Evolutionary conservation across 2,888 invertebrate genomes (phyloP).

Genomic region (Balanococcus diminutus): DNA sequence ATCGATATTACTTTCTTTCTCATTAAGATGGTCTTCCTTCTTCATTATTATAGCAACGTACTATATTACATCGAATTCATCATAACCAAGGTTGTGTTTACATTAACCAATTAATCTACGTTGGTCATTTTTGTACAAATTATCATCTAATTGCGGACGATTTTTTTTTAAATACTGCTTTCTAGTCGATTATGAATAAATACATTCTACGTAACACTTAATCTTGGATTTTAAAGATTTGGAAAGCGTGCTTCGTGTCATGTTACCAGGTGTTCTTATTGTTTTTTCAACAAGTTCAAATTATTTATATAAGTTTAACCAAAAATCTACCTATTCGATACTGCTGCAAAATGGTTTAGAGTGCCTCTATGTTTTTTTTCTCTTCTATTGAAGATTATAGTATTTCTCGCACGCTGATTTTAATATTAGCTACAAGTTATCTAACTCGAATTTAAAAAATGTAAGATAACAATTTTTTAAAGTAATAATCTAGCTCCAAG

Average conservation of each 20-base stretch:
- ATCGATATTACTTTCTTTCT: background rate
- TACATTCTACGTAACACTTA: slow-evolving; percentile 20
- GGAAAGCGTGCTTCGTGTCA: slow-evolving; percentile 16
- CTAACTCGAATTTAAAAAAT: background rate
- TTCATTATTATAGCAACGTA: background rate
- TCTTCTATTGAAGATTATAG: background rate
- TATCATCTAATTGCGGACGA: background rate
- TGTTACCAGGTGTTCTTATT: slow-evolving; percentile 12
- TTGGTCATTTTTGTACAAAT: background rate
- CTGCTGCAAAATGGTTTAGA: background rate
- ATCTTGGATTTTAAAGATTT: background rate
- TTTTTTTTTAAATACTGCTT: background rate
- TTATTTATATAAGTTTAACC: background rate
- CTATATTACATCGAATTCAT: slow-evolving; percentile 15
- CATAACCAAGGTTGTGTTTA: slow-evolving; percentile 10
- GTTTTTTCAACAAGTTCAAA: slow-evolving; percentile 28
- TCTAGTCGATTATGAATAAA: slow-evolving; percentile 37
- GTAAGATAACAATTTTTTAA: background rate
- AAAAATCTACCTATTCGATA: background rate
- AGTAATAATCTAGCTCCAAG: background rate
- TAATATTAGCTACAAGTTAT: no score
- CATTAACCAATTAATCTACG: background rate
- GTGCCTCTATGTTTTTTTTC: background rate
- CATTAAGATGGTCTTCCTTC: slow-evolving; percentile 19
- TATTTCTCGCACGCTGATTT: background rate